Percentiles rank a stretch among this genome's conserved stretches.
Evolutionary conservation across 2,797 vertebrate genomes (phyloP).

Genomic region (Phalloptychus januarius): DNA sequence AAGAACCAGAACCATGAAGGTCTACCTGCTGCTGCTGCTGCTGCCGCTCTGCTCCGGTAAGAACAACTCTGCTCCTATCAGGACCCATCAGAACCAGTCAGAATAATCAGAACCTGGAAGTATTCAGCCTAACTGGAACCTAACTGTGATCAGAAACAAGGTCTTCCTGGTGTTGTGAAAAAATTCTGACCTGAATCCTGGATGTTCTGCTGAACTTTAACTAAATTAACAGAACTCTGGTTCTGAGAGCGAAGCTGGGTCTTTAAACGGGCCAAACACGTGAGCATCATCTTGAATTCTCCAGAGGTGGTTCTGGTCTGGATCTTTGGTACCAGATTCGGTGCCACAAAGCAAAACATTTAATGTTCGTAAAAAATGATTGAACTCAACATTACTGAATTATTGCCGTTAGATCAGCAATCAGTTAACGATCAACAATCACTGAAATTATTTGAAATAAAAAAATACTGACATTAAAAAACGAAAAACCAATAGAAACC

Average conservation of each 20-base stretch:
- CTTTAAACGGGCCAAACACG: background rate
- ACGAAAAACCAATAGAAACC: too few species aligned
- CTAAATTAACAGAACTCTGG: background rate
- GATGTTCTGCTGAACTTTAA: background rate
- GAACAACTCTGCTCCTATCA: background rate
- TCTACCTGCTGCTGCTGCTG: conserved; percentile 46
- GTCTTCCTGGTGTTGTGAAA: background rate
- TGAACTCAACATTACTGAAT: too few species aligned
- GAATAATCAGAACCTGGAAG: background rate
- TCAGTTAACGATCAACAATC: too few species aligned
- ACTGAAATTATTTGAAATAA: too few species aligned
- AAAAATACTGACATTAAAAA: too few species aligned
- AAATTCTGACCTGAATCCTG: background rate
- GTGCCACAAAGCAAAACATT: too few species aligned
- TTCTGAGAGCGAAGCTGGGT: background rate
- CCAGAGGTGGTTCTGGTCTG: background rate
- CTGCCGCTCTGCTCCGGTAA: conserved; percentile 49
- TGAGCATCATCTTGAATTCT: background rate
- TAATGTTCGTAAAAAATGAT: too few species aligned
- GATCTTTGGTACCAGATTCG: background rate
- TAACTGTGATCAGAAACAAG: background rate
- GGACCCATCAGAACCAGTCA: background rate
- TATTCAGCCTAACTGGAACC: background rate
- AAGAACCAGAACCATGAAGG: conserved; percentile 48
- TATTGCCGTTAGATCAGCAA: too few species aligned